Base-by-base conservation (phyloP, 2,113 vertebrate species). In the Apodemus speciosus region DNA sequence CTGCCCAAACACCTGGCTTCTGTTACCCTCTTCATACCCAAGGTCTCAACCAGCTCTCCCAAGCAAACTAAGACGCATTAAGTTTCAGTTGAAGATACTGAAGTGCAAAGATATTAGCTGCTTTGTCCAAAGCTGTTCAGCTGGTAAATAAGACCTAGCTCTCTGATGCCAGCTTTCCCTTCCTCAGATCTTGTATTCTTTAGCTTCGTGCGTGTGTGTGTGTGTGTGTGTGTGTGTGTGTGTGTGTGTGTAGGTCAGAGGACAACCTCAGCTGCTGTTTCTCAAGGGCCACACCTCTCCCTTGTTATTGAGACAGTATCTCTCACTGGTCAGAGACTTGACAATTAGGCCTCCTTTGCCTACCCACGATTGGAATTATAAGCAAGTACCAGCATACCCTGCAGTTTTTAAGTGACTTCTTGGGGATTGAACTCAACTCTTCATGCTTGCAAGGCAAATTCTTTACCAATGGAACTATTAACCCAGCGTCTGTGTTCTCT, bases 51-150 rank as follows among this genome's bases (percentile, higher is more conserved):
- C 16, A 20, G 9, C 16, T 35, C 64, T 77, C 35, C 10, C 43
- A 27, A 10, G 9, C 56, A 53, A 9, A n/a, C 21, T n/a, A 40
- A 43, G 23, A n/a, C 0, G 0, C 1, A 7, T 16, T 51, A 3
- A 49, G 49, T 89, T 68, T 76, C 64, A 46, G 32, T 18, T 72
- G 56, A 66, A 56, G 7, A 75, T 71, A 77, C 4, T 2, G 6
- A 79, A 35, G 4, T n/a, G 35, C 16, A 92, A 46, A 69, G 71
- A 68, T 30, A 30, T 60, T 75, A 69, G 14, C 2, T 27, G 16
- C 9, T 71, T 60, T 64, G 2, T 43, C 11, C 53, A 76, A 80
- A 90, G 56, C 3, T 38, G 20, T 16, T 9, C 8, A 40, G 18
- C 30, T 62, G 9, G 16, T 14, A 16, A 81, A 35, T 23, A 27